Conservation (phyloP, 2,113 vertebrate genomes). For the Trichechus manatus region DNA sequence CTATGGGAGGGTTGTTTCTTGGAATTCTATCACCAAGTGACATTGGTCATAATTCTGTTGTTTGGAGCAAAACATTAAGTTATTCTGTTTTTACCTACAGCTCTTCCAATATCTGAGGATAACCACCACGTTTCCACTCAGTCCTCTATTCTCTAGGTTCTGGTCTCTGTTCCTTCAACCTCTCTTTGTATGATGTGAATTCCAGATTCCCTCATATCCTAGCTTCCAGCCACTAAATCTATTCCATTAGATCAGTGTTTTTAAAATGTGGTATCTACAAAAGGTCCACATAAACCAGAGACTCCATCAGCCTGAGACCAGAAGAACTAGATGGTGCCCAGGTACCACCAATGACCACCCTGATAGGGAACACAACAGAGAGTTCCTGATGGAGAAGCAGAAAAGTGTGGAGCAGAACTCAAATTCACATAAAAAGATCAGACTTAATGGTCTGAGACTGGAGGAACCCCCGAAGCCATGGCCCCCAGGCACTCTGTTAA, state of each 20-base stretch:
- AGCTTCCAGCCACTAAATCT: background rate
- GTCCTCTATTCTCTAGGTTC: background rate
- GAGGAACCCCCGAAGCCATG: no score
- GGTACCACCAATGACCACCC: no score
- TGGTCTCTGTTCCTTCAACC: background rate
- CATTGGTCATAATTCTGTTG: conserved; percentile 3
- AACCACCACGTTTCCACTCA: background rate
- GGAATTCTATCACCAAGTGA: background rate
- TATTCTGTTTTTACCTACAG: background rate
- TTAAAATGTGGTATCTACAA: background rate
- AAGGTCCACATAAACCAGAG: no score
- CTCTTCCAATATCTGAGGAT: conserved; percentile 13
- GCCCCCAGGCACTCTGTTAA: no score
- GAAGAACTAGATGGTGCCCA: no score
- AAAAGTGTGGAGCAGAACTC: no score
- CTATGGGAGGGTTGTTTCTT: background rate
- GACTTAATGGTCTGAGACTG: no score
- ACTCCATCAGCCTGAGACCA: no score
- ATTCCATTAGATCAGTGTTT: background rate
- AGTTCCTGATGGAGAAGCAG: no score
- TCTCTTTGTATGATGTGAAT: background rate
- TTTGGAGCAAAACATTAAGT: conserved; percentile 22
- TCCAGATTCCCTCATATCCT: background rate
- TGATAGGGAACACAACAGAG: no score
- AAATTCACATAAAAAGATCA: no score